These are phyloP conservation scores for Rotaria socialis DNA, from an alignment of 2,888 invertebrate species.

Conservation along the genomic window DNA sequence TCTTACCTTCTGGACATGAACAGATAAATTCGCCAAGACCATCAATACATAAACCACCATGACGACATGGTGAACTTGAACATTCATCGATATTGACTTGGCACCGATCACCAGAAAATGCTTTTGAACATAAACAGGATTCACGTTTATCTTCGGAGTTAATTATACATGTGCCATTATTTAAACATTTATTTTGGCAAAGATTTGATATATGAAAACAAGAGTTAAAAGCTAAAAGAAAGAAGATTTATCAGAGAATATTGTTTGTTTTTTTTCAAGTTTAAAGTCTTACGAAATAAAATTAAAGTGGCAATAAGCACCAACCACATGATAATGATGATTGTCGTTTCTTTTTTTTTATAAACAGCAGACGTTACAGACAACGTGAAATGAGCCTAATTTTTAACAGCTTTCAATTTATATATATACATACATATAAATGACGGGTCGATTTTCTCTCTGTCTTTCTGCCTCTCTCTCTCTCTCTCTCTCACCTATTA, in stretches of 20 bases:
- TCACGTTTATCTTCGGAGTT: neutral
- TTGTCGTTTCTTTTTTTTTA: neutral
- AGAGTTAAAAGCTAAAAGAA: neutral
- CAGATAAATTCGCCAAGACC: slow-evolving; percentile 7
- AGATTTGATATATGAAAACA: neutral
- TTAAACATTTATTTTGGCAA: neutral
- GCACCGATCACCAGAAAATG: slow-evolving; percentile 5
- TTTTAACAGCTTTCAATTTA: slow-evolving; percentile 24
- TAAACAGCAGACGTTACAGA: slow-evolving; percentile 18
- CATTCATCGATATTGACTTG: slow-evolving; percentile 24
- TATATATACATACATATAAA: neutral
- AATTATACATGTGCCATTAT: slow-evolving; percentile 19
- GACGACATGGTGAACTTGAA: neutral
- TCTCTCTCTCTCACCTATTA: neutral
- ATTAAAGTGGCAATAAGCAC: neutral
- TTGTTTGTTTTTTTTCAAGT: neutral
- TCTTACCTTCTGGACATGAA: slow-evolving; percentile 17
- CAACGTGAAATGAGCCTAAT: slow-evolving; percentile 18
- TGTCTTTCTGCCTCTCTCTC: neutral
- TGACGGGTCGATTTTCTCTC: neutral
- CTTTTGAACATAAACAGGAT: slow-evolving; percentile 15
- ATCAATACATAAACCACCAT: slow-evolving; percentile 1
- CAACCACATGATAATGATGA: slow-evolving; percentile 1
- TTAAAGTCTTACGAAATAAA: neutral
- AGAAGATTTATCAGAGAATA: neutral